Evolutionary conservation across 2,888 invertebrate genomes (phyloP).

Genomic region (Lacanobia oleracea): DNA sequence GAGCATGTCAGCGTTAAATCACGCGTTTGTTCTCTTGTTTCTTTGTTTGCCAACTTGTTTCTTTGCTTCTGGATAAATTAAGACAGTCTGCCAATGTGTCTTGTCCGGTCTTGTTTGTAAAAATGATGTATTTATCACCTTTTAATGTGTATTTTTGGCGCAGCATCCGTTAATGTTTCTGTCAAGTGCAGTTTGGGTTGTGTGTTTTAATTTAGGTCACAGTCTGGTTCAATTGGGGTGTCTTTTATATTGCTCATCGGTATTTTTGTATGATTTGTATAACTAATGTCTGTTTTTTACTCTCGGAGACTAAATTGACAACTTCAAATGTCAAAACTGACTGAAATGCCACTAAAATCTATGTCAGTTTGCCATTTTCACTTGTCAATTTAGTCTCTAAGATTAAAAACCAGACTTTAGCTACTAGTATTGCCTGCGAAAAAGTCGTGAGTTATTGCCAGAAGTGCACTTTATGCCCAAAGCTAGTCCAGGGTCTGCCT

Average conservation of each 20-base stretch:
- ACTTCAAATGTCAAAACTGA: too few species aligned
- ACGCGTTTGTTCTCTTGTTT: slow-evolving; percentile 75
- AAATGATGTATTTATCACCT: slow-evolving; percentile 64
- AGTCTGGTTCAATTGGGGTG: slow-evolving; percentile 1
- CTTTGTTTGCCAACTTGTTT: slow-evolving; percentile 56
- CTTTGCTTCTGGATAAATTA: slow-evolving; percentile 68
- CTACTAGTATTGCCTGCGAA: neutral
- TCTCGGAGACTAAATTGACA: too few species aligned
- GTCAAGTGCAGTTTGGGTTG: slow-evolving; percentile 22
- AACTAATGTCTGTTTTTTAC: too few species aligned
- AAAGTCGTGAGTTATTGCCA: too few species aligned
- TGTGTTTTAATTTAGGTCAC: slow-evolving; percentile 38
- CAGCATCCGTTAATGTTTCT: slow-evolving; percentile 40
- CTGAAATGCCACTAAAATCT: too few species aligned
- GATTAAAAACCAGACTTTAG: too few species aligned
- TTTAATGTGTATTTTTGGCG: slow-evolving; percentile 36
- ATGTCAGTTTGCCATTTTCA: too few species aligned
- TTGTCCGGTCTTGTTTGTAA: slow-evolving; percentile 62
- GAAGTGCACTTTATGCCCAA: too few species aligned
- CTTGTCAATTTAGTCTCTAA: too few species aligned
- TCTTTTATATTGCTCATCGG: neutral
- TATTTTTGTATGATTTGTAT: neutral
- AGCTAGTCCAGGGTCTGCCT: too few species aligned
- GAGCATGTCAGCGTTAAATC: slow-evolving; percentile 80
- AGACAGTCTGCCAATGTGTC: slow-evolving; percentile 68